phyloP scores from a whole-genome alignment of 2,888 invertebrate genomes.

The Atherix ibis region DNA sequence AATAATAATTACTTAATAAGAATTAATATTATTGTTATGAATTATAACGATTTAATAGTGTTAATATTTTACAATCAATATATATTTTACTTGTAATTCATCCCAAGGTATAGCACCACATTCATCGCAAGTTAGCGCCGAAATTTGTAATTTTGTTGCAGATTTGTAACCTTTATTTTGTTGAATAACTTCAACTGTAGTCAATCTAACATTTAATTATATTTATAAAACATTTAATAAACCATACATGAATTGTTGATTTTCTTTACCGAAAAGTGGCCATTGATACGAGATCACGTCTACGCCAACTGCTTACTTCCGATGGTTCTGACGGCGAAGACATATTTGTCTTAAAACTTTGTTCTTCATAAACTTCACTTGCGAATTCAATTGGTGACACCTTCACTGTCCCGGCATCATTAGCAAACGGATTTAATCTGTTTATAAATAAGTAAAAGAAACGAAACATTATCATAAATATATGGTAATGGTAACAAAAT shows the following conservation, averaged over 20 bases:
- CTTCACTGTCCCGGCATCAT: conserved; percentile 35
- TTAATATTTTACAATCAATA: too few relatives aligned
- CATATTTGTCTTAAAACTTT: conserved; percentile 38
- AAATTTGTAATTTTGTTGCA: conserved; percentile 49
- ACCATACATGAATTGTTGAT: conserved; percentile 5
- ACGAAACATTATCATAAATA: background rate
- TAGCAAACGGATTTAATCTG: conserved; percentile 32
- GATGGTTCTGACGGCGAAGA: conserved; percentile 76
- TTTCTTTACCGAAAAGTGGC: conserved; percentile 28
- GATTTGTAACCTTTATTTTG: conserved; percentile 53
- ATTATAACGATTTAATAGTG: too few relatives aligned
- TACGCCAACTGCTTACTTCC: conserved; percentile 58
- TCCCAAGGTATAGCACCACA: conserved; percentile 83
- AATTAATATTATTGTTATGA: too few relatives aligned
- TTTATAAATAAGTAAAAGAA: conserved; percentile 3
- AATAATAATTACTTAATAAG: too few relatives aligned
- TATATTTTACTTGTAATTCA: conserved; percentile 66
- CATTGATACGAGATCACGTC: conserved; percentile 57
- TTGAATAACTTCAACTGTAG: conserved; percentile 54
- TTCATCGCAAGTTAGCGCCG: conserved; percentile 61
- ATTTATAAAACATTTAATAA: too few relatives aligned
- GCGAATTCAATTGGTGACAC: conserved; percentile 54
- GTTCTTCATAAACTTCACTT: conserved; percentile 67
- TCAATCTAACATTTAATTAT: conserved; percentile 51
- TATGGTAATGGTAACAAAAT: background rate